phyloP scores from a whole-genome alignment of 2,888 invertebrate species.

The Nebria brevicollis region DNA sequence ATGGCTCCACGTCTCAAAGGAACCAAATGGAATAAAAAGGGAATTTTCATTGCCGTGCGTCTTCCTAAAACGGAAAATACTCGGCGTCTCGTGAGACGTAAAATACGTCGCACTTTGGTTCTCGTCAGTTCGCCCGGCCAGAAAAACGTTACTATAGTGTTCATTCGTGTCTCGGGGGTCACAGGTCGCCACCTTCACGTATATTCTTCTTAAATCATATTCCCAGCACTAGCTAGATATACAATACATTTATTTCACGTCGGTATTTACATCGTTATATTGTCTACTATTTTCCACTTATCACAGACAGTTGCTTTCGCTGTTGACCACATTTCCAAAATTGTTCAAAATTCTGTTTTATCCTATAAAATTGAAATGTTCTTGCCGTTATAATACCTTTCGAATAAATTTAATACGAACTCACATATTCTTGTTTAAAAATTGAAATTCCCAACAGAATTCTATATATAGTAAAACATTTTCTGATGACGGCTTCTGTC shows the following conservation, averaged over 20 bases:
- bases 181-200: constrained; percentile 8
- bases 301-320: no score
- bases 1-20: constrained; percentile 51
- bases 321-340: no score
- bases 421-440: not conserved
- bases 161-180: constrained; percentile 4
- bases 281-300: not conserved
- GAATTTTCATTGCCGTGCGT: constrained; percentile 55
- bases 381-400: not conserved
- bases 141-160: constrained; percentile 23
- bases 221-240: not conserved
- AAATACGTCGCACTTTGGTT: constrained; percentile 50
- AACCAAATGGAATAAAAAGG: constrained; percentile 57
- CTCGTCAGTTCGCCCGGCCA: constrained; percentile 40
- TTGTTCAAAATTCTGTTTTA: no score
- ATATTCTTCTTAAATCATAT: constrained; percentile 1
- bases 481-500: not conserved
- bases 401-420: not conserved
- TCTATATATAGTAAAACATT: not conserved
- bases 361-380: not conserved
- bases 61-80: constrained; percentile 52
- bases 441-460: not conserved
- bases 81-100: constrained; percentile 49
- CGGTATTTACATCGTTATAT: not conserved
- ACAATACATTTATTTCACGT: not conserved